These are phyloP conservation scores for Sebastes schlegelii DNA, from an alignment of 2,113 vertebrate genomes.

Conservation along the genomic window DNA sequence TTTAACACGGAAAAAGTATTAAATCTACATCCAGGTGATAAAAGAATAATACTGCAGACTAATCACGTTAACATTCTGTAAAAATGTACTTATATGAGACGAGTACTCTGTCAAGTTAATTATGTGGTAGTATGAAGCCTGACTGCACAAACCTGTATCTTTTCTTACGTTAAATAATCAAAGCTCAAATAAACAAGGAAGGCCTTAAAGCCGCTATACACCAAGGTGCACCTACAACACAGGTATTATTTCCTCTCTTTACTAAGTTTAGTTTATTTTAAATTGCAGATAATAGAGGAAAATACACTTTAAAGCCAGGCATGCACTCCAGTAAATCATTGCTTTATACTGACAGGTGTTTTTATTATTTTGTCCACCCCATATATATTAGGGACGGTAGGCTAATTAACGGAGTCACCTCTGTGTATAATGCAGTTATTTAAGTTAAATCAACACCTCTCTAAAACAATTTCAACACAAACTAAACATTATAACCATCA, in stretches of 20 bases:
- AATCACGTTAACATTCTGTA: too few species aligned
- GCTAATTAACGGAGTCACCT: background rate
- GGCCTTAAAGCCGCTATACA: background rate
- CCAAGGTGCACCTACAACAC: too few species aligned
- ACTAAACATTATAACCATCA: too few species aligned
- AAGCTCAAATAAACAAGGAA: background rate
- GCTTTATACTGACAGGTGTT: too few species aligned
- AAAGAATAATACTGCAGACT: too few species aligned
- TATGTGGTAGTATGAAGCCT: background rate
- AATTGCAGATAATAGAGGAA: background rate
- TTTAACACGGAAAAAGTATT: too few species aligned
- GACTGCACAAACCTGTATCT: background rate
- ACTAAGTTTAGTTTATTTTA: background rate
- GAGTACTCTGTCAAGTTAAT: background rate
- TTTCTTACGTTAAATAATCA: background rate
- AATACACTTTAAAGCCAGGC: background rate
- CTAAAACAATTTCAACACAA: too few species aligned
- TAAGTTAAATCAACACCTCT: background rate
- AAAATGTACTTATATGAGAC: background rate
- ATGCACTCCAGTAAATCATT: background rate
- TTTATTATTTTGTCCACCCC: too few species aligned
- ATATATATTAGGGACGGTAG: too few species aligned
- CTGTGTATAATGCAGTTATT: background rate
- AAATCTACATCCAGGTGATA: too few species aligned
- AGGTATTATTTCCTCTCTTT: too few species aligned